Conservation (phyloP, 2,113 vertebrate genomes). For the Actenoides hombroni region DNA sequence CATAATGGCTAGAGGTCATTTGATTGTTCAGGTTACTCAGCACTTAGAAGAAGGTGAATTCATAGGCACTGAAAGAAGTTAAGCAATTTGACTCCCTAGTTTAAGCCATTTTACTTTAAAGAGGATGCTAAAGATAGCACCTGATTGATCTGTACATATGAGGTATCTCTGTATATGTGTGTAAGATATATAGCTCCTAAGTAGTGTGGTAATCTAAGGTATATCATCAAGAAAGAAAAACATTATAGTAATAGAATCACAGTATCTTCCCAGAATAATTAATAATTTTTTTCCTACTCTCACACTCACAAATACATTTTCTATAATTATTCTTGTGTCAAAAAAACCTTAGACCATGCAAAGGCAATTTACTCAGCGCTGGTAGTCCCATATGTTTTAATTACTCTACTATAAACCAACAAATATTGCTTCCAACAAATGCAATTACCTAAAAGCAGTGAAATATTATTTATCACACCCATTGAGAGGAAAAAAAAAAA, state of each 20-base stretch:
- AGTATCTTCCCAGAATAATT: background rate
- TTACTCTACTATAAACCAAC: background rate
- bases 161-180: background rate
- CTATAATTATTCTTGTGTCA: background rate
- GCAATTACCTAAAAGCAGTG: constrained; percentile 3
- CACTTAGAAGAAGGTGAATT: background rate
- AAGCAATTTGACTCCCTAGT: background rate
- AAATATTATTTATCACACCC: background rate
- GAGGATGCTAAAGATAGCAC: background rate
- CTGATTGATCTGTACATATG: background rate
- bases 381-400: background rate
- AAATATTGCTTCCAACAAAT: background rate
- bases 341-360: background rate
- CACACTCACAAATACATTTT: background rate
- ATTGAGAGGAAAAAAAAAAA: background rate
- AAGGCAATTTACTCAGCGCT: background rate
- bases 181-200: background rate
- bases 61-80: background rate
- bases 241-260: background rate
- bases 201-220: background rate
- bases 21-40: background rate
- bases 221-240: background rate
- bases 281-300: background rate
- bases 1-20: background rate
- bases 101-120: background rate